Percentiles rank a stretch among this genome's conserved stretches.
Evolutionary conservation across 37 sponge, comb jelly and placozoan species (phyloP).

Genomic region (Geodia barretti): DNA sequence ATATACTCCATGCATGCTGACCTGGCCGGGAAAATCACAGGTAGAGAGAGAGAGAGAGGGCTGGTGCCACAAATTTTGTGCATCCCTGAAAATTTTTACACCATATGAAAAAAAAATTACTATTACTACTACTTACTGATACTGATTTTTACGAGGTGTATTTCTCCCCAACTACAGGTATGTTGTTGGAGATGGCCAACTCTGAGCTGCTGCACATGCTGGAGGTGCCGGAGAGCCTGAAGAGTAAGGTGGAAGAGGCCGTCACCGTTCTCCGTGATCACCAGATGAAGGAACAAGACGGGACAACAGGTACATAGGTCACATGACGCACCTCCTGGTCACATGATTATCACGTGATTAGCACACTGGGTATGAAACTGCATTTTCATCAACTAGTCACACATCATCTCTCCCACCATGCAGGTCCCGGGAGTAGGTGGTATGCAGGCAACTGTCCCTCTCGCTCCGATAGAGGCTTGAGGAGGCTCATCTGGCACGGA

Average conservation of each 20-base stretch:
- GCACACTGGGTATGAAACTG: no score
- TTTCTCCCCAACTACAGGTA: no score
- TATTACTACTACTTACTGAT: no score
- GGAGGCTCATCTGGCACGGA: no score
- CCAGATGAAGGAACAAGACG: conserved; percentile 58
- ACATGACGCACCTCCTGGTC: not conserved
- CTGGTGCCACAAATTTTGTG: no score
- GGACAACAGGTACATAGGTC: not conserved
- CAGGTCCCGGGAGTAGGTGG: not conserved
- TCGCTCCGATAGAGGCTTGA: not conserved
- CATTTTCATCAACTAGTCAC: not conserved
- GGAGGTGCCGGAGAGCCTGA: conserved; percentile 84
- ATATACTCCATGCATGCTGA: conserved; percentile 77
- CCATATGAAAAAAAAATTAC: no score
- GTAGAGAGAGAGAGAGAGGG: no score
- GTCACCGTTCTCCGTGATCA: conserved; percentile 88
- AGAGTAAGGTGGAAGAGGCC: conserved; percentile 94
- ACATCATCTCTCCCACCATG: not conserved
- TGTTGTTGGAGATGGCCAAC: conserved; percentile 98
- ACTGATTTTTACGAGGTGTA: no score
- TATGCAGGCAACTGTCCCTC: not conserved
- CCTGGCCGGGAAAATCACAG: conserved; percentile 95
- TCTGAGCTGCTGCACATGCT: conserved; percentile 95
- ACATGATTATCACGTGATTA: no score
- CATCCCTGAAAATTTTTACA: no score